phyloP scores from a whole-genome alignment of 2,797 vertebrate genomes.

The Natrix natrix region DNA sequence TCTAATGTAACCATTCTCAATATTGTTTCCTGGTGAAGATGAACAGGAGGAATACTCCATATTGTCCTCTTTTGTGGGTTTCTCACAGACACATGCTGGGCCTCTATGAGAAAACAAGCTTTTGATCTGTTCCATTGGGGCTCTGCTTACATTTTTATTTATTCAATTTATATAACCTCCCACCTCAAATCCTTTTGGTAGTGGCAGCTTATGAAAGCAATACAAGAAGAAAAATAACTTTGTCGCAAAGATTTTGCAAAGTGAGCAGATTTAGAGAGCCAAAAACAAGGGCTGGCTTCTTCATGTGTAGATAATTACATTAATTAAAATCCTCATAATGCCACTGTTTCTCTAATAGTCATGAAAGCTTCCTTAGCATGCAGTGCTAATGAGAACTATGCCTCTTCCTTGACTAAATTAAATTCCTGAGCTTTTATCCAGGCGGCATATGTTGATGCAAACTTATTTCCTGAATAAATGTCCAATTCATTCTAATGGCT shows the following conservation, averaged over 20 bases:
- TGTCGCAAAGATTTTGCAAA: background rate
- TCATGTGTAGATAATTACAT: background rate
- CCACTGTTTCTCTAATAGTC: background rate
- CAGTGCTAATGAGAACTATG: background rate
- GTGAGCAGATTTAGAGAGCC: background rate
- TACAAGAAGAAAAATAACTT: background rate
- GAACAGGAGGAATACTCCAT: background rate
- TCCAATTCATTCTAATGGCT: background rate
- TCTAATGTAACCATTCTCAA: background rate
- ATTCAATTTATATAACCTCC: background rate
- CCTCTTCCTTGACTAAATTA: background rate
- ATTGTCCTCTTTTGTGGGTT: background rate
- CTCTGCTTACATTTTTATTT: background rate
- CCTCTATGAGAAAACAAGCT: background rate
- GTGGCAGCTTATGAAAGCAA: background rate
- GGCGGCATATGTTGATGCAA: background rate
- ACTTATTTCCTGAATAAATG: background rate
- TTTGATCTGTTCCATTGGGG: background rate
- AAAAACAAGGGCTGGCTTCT: background rate
- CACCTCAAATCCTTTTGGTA: background rate
- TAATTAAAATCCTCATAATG: background rate
- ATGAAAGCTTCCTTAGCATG: background rate
- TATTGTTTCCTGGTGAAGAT: background rate
- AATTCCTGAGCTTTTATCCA: too few relatives aligned
- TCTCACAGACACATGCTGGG: background rate